A percentile compares a stretch with the other conserved stretches of the same genome.
phyloP scores from a whole-genome alignment of 1,140 invertebrate genomes.

The Paracyclopina nana region DNA sequence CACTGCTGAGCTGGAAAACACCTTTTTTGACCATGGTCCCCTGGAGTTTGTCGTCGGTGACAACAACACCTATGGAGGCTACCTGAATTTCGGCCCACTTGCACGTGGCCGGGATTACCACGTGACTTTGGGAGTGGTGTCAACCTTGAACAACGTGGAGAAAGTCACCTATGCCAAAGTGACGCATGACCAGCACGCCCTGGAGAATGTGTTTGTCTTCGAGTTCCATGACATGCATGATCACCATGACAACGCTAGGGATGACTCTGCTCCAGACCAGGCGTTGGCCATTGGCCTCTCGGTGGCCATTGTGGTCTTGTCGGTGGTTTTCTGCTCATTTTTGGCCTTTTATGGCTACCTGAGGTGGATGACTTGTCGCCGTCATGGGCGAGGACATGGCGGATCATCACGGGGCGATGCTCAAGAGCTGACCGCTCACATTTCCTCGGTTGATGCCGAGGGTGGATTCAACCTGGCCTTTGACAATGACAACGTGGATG shows the following conservation, averaged over 20 bases:
- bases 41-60: slow-evolving; percentile 8
- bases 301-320: neutral
- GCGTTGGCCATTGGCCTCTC: neutral
- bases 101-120: neutral
- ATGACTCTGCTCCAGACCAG: neutral
- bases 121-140: neutral
- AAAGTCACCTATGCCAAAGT: slow-evolving; percentile 4
- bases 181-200: slow-evolving; percentile 10
- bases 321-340: neutral
- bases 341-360: neutral
- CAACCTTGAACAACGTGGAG: neutral
- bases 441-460: neutral
- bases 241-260: neutral
- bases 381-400: neutral
- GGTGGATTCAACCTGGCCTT: neutral
- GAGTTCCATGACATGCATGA: slow-evolving; percentile 4
- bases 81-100: slow-evolving; percentile 15
- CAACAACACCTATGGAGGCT: slow-evolving; percentile 12
- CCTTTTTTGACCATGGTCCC: slow-evolving; percentile 18
- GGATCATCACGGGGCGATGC: neutral
- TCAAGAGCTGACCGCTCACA: slow-evolving; percentile 5
- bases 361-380: neutral
- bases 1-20: slow-evolving; percentile 44
- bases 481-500: slow-evolving; percentile 1
- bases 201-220: neutral